phyloP scores from a whole-genome alignment of 2,797 vertebrate species.

The Limnodromus scolopaceus region DNA sequence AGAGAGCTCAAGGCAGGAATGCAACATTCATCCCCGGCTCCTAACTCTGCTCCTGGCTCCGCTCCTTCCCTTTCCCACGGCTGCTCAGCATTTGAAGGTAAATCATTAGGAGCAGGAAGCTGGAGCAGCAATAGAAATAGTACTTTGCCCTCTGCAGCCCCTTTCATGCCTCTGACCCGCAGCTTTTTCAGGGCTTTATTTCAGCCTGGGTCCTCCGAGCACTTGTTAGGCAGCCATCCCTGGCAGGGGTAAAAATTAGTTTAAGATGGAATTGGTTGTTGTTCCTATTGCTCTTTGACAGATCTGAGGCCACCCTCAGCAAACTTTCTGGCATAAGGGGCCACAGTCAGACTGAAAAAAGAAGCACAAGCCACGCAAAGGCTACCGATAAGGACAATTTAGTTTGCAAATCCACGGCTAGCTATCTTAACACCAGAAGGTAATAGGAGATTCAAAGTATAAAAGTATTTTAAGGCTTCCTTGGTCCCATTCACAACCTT shows the following conservation, averaged over 20 bases:
- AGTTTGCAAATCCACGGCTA: not conserved
- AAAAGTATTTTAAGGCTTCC: not conserved
- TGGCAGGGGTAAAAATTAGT: not conserved
- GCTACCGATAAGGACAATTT: not conserved
- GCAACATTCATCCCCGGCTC: not conserved
- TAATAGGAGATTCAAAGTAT: not conserved
- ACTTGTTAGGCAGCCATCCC: not conserved
- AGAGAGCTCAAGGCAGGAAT: not conserved
- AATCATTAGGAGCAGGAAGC: not conserved
- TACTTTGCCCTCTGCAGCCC: not conserved
- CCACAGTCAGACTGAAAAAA: not conserved
- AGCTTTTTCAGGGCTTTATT: not conserved
- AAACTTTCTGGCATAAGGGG: not conserved
- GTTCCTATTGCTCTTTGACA: not conserved
- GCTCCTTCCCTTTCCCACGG: not conserved
- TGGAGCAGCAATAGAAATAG: not conserved
- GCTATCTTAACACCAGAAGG: not conserved
- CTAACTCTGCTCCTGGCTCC: not conserved
- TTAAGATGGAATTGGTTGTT: conserved; percentile 6
- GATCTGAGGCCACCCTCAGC: not conserved
- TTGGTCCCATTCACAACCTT: not conserved
- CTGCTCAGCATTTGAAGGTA: not conserved
- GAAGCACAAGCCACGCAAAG: not conserved
- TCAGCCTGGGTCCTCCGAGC: not conserved
- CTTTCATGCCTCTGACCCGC: accelerated